A percentile compares a stretch with the other conserved stretches of the same genome.
phyloP scores from a whole-genome alignment of 2,888 invertebrate species.

The Phorcus lineatus region DNA sequence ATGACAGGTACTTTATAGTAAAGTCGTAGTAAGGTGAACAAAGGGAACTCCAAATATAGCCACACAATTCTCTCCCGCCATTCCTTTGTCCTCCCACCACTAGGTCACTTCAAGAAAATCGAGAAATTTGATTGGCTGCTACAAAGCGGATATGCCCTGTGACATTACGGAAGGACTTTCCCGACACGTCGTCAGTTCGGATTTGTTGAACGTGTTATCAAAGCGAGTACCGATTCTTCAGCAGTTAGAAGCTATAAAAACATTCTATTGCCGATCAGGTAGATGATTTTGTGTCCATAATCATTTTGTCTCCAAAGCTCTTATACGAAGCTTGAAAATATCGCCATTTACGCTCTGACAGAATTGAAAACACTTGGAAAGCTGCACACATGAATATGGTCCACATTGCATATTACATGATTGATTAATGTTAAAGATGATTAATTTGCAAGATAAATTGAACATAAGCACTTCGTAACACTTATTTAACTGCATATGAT shows the following conservation, averaged over 20 bases:
- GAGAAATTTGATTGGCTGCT: slow-evolving; percentile 9
- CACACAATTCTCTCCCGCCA: slow-evolving; percentile 18
- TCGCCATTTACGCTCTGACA: too few species aligned
- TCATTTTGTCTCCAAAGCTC: too few species aligned
- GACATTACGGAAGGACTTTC: background rate
- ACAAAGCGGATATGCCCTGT: background rate
- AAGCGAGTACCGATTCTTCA: background rate
- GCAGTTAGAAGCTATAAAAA: background rate
- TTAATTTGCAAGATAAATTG: too few species aligned
- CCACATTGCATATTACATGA: too few species aligned
- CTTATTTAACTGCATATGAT: too few species aligned
- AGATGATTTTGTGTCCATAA: background rate
- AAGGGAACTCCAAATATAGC: slow-evolving; percentile 23
- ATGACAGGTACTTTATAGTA: slow-evolving; percentile 23
- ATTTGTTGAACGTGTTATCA: background rate
- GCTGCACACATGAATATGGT: too few species aligned
- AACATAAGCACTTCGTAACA: too few species aligned
- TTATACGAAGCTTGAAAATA: too few species aligned
- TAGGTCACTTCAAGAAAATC: background rate
- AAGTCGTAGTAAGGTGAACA: slow-evolving; percentile 29
- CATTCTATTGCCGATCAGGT: background rate
- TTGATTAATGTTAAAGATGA: too few species aligned
- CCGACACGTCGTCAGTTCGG: slow-evolving; percentile 9
- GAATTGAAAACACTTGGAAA: too few species aligned
- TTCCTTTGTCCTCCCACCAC: slow-evolving; percentile 23